Conservation (phyloP, 2,113 vertebrate genomes). For the Mesocricetus auratus region DNA sequence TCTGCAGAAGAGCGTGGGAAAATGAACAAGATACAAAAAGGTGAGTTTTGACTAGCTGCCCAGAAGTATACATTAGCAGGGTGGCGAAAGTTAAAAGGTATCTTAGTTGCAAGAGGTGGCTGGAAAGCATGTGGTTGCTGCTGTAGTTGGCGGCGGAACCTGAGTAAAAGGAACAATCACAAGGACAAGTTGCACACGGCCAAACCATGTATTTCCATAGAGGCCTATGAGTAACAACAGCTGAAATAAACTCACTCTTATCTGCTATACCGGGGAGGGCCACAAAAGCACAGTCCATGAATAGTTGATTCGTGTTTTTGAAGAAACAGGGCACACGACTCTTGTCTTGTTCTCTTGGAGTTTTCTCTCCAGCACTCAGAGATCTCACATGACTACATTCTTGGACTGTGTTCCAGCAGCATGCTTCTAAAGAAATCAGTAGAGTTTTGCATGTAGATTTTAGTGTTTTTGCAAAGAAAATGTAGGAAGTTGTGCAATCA, state of each 20-base stretch:
- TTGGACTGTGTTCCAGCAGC: background rate
- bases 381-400: background rate
- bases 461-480: background rate
- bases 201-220: background rate
- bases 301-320: background rate
- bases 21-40: background rate
- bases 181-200: background rate
- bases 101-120: background rate
- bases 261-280: background rate
- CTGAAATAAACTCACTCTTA: background rate
- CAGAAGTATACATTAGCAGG: background rate
- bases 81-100: background rate
- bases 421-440: background rate
- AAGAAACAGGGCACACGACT: background rate
- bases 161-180: background rate
- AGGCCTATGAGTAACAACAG: background rate
- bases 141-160: background rate
- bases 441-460: background rate
- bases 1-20: background rate
- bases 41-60: background rate
- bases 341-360: background rate
- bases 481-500: background rate
- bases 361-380: background rate
- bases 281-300: background rate
- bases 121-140: background rate